Evolutionary conservation across 1,140 invertebrate genomes (phyloP).

Genomic region (Zophobas atratus): DNA sequence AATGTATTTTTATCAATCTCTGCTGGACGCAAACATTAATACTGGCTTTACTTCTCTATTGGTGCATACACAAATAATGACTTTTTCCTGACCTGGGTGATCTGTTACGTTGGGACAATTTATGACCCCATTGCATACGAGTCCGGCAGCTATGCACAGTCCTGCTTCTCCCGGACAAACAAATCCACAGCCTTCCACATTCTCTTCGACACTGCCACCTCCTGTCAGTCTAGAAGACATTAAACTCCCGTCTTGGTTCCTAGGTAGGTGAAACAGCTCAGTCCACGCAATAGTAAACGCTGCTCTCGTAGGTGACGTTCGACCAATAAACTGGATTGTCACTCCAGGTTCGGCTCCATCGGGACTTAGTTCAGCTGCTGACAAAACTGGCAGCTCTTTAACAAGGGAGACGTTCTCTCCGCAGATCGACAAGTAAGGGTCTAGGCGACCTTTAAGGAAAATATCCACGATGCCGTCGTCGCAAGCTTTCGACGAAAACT

Average conservation of each 20-base stretch:
- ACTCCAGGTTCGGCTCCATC: conserved; percentile 73
- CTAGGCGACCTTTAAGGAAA: conserved; percentile 78
- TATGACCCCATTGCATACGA: conserved; percentile 89
- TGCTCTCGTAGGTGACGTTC: conserved; percentile 83
- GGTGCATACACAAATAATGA: neutral
- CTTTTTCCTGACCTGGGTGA: conserved; percentile 58
- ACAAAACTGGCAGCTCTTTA: conserved; percentile 83
- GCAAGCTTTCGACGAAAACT: conserved; percentile 85
- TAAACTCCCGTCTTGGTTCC: conserved; percentile 85
- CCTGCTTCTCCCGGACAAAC: conserved; percentile 87
- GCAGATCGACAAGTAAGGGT: conserved; percentile 84
- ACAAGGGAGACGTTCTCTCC: conserved; percentile 86
- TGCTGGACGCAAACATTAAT: no score
- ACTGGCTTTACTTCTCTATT: neutral
- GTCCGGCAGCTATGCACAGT: conserved; percentile 83
- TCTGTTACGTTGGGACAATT: conserved; percentile 83
- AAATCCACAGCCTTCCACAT: conserved; percentile 79
- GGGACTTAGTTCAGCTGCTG: conserved; percentile 80
- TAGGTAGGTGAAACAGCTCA: conserved; percentile 87
- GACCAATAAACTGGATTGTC: conserved; percentile 65
- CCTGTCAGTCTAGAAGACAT: conserved; percentile 81
- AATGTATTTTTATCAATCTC: no score
- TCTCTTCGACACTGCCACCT: conserved; percentile 68
- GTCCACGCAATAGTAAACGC: conserved; percentile 92
- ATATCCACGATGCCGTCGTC: conserved; percentile 89